Evolutionary conservation across 2,113 vertebrate species (phyloP).

Genomic region (Ctenomys sociabilis): DNA sequence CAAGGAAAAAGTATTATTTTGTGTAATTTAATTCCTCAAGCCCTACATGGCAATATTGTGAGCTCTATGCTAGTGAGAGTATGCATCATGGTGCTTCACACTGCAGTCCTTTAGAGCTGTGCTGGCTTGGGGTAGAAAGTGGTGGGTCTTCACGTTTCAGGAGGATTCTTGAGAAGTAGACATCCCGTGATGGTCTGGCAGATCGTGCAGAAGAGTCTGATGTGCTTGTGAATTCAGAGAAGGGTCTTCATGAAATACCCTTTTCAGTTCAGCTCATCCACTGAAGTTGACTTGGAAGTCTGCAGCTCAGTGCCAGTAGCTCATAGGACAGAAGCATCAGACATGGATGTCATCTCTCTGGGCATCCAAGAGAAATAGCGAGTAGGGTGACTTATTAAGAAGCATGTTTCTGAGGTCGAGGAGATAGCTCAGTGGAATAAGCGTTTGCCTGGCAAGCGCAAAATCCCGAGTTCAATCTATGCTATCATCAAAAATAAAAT

Average conservation of each 20-base stretch:
- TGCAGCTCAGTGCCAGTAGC: conserved; percentile 52
- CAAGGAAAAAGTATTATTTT: neutral
- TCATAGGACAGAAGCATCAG: conserved; percentile 65
- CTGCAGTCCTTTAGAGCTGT: neutral
- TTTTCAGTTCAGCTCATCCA: neutral
- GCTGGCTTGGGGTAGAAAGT: neutral
- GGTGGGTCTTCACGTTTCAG: neutral
- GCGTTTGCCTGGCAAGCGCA: too few relatives aligned
- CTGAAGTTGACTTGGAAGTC: conserved; percentile 19
- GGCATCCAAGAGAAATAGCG: conserved; percentile 55
- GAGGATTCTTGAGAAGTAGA: neutral
- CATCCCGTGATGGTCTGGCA: neutral
- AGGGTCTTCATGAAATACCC: neutral
- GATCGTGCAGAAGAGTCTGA: neutral
- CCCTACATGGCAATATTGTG: neutral
- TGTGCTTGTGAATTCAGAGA: neutral
- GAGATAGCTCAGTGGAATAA: too few relatives aligned
- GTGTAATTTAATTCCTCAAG: neutral
- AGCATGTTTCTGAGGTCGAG: neutral
- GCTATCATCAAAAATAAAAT: too few relatives aligned
- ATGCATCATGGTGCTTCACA: neutral
- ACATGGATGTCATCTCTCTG: conserved; percentile 43
- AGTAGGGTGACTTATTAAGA: conserved; percentile 82
- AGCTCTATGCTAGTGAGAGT: neutral
- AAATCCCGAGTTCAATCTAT: too few relatives aligned